A percentile compares a stretch with the other conserved stretches of the same genome.
Conservation (phyloP, 2,888 invertebrate species). For the Caenorhabditis japonica region DNA sequence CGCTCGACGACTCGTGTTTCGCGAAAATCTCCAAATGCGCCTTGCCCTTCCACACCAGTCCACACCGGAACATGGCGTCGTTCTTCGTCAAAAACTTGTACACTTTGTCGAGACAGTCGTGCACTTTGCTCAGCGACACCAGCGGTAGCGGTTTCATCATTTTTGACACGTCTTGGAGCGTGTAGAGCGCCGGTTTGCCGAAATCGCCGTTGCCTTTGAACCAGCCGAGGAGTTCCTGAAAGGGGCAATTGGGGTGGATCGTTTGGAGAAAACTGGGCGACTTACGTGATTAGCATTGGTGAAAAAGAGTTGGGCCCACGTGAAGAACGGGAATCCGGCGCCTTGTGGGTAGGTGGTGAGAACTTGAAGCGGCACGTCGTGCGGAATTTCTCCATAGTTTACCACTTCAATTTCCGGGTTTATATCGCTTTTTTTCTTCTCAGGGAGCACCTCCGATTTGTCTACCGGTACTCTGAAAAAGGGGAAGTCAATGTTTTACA, state of each 20-base stretch:
- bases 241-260: neutral
- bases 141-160: conserved; percentile 77
- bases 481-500: too few relatives aligned
- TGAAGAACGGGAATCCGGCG: conserved; percentile 77
- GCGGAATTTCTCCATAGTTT: conserved; percentile 67
- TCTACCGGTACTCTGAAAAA: conserved; percentile 63
- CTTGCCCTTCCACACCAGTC: conserved; percentile 75
- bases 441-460: conserved; percentile 66
- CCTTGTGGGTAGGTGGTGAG: conserved; percentile 76
- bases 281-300: conserved; percentile 67
- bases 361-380: conserved; percentile 67
- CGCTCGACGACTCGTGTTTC: conserved; percentile 63
- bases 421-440: conserved; percentile 66
- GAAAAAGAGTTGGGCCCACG: conserved; percentile 77
- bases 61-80: conserved; percentile 73
- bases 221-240: conserved; percentile 74
- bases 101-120: conserved; percentile 76
- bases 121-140: conserved; percentile 74
- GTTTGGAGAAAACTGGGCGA: too few relatives aligned
- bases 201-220: conserved; percentile 77
- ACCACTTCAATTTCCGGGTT: conserved; percentile 67
- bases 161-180: conserved; percentile 74
- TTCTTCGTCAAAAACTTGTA: conserved; percentile 75
- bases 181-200: conserved; percentile 73
- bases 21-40: conserved; percentile 75